Evolutionary conservation across 64 coral and sea anemone genomes (phyloP).

Genomic region (Stichodactyla mertensii): DNA sequence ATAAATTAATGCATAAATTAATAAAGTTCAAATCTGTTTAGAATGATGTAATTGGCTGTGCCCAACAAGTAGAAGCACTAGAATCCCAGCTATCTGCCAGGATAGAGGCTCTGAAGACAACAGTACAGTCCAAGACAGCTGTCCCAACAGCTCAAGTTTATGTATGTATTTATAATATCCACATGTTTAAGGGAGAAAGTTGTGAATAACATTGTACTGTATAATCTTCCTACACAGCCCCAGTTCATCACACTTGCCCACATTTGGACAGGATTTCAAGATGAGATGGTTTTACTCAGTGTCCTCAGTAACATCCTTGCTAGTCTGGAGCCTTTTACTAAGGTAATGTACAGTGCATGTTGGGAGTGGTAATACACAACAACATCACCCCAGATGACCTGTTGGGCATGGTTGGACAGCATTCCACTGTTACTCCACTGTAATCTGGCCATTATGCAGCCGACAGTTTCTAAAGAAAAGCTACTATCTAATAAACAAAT

Average conservation of each 20-base stretch:
- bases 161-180: slow-evolving; percentile 41
- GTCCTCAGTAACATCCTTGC: slow-evolving; percentile 98
- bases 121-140: slow-evolving; percentile 95
- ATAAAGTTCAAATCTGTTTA: not conserved
- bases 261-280: slow-evolving; percentile 96
- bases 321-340: slow-evolving; percentile 89
- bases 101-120: slow-evolving; percentile 77
- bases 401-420: too few species aligned
- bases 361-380: too few species aligned
- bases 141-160: slow-evolving; percentile 96
- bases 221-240: slow-evolving; percentile 28
- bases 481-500: too few species aligned
- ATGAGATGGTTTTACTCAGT: slow-evolving; percentile 97
- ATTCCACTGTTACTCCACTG: too few species aligned
- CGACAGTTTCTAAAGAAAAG: too few species aligned
- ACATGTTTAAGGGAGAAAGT: not conserved
- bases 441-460: too few species aligned
- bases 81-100: slow-evolving; percentile 87
- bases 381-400: too few species aligned
- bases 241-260: slow-evolving; percentile 95
- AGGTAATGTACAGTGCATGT: slow-evolving; percentile 18
- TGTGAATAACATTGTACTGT: not conserved
- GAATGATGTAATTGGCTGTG: slow-evolving; percentile 96
- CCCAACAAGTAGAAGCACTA: slow-evolving; percentile 75
- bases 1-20: not conserved